Base-by-base conservation (phyloP, 2,888 invertebrate genomes). In the Athrips mouffetella region DNA sequence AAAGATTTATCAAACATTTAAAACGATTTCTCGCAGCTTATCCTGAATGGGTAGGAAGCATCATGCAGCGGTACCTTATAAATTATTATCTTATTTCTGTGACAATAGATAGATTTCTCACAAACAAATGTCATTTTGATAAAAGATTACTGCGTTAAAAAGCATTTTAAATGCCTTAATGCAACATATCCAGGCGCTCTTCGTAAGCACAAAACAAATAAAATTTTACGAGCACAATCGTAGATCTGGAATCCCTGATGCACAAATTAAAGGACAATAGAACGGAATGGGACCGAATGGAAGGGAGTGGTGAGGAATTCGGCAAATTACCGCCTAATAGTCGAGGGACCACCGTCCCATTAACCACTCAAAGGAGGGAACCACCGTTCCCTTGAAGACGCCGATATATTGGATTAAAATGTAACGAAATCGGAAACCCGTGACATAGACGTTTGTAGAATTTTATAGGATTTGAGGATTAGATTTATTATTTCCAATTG, bases 311-410 rank as follows among this genome's bases (percentile, higher is more conserved):
- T 33, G 44, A 45, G 54, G 51, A 60, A 56, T 58, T 55, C 48
- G 50, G 53, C 52, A 60, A 63, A 65, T 62, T 58, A 57, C 55
- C 56, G 48, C 21, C 57, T 54, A 58, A 58, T 60, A 51, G 58
- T 41, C 27, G 30, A 53, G 59, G 62, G 59, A 56, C 49, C 27
- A n/a, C n/a, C 47, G 47, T 60, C 63, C 60, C 50, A 60, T 63
- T 65, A 56, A 11, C 10, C 21, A 10, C 11, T 29, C 25, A 35
- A 35, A 15, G 40, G 23, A 40, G 33, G 11, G 44, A 44, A 44
- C 37, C 13, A 25, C 20, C 23, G 21, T 21, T 11, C 50, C 50
- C 47, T 35, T 21, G 21, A 35, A 20, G 41, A 20, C 41, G 1
- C 1, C 6, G 15, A n/a, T 6, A 44, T 35, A 46, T 51, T 48